Base-by-base conservation (phyloP, 2,113 vertebrate genomes). In the Zapornia atra region DNA sequence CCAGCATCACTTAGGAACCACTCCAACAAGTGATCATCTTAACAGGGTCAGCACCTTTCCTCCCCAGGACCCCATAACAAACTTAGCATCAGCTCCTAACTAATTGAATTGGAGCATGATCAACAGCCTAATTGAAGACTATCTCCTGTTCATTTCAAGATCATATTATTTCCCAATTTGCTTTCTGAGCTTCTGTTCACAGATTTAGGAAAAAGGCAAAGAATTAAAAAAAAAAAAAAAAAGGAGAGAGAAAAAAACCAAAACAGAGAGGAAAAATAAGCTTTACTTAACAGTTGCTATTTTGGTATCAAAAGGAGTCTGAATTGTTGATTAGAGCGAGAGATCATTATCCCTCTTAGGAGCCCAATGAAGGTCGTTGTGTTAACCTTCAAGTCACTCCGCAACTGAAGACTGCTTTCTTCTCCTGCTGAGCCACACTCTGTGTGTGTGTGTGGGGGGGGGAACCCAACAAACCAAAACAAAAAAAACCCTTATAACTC, bases 291-390 rank as follows among this genome's bases (percentile, higher is more conserved):
- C 92, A 73, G 94, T 89, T 97, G 95, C 96, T 98, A 97, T 98
- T 98, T 98, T 79, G 88, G 94, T 94, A 94, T 97, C 97, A 96
- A 95, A 96, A 97, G 91, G 93, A 98, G 94, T 76, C 96, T 95
- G 97, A 95, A 96, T 97, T 97, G 97, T 97, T 98, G 98, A 97
- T 97, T 98, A 89, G 91, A 96, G 77, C 0, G 1, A 87, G 91
- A 96, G 98, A 98, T 97, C 96, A 93, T 95, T 98, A 97, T 98
- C 97, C 95, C 93, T 98, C 96, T 96, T 91, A 95, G 90, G 96
- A 95, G 89, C 96, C 85, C 31, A 1, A 15, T 28, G 93, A 98
- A 98, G 97, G 98, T 98, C 92, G 9, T 75, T 87, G 82, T 89
- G 89, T 94, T 97, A 97, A 98, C 98, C 97, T 98, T 98, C 96